phyloP scores from a whole-genome alignment of 2,797 vertebrate species.

The Odontamblyopus lacepedii region DNA sequence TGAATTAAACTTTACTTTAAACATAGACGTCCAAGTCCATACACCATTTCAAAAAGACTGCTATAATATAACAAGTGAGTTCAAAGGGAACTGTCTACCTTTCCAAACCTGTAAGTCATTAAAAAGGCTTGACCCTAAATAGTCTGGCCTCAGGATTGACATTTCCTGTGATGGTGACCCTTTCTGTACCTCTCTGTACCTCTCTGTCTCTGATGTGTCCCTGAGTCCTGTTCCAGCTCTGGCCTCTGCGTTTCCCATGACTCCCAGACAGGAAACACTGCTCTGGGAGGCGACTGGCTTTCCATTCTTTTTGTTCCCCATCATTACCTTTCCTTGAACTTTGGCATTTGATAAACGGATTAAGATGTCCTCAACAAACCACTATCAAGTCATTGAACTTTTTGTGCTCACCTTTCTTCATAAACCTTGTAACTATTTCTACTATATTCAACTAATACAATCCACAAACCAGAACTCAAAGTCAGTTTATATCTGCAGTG shows the following conservation, averaged over 20 bases:
- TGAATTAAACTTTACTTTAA: not conserved
- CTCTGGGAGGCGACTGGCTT: constrained; percentile 49
- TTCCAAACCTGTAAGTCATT: constrained; percentile 37
- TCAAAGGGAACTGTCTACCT: constrained; percentile 12
- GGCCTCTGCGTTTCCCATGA: constrained; percentile 66
- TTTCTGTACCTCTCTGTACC: constrained; percentile 51
- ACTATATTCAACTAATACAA: not conserved
- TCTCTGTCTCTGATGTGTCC: constrained; percentile 32
- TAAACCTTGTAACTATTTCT: not conserved
- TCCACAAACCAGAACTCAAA: not conserved
- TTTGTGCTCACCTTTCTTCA: constrained; percentile 1
- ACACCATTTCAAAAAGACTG: not conserved
- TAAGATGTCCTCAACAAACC: not conserved
- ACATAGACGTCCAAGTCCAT: not conserved
- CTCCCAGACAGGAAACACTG: constrained; percentile 69
- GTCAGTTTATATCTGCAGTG: constrained; percentile 60
- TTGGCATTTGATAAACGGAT: constrained; percentile 16
- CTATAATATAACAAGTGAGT: not conserved
- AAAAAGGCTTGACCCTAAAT: constrained; percentile 14
- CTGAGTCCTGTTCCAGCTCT: constrained; percentile 23
- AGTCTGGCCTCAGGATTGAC: constrained; percentile 30
- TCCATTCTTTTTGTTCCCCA: constrained; percentile 38
- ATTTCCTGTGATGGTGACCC: constrained; percentile 48
- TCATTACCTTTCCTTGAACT: constrained; percentile 29
- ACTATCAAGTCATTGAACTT: constrained; percentile 1